Evolutionary conservation across 2,888 invertebrate genomes (phyloP), one percentile per base, ranked within the genome.

Genomic region (Augochlorella aurata): DNA sequence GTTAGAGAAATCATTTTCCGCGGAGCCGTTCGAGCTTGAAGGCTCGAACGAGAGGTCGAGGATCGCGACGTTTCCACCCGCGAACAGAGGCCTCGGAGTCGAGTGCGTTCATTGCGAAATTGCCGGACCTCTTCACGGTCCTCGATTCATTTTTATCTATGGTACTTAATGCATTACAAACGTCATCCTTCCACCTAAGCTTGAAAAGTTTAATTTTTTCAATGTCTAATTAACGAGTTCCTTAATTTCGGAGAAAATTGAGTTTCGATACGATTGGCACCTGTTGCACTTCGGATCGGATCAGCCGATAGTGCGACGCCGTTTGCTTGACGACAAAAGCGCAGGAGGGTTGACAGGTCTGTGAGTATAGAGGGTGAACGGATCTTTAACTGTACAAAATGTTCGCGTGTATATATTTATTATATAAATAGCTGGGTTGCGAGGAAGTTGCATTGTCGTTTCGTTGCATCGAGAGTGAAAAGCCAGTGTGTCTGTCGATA

Each of bases 381-480:
- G 38, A 83, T 84, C 83, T 88, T 76, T 78, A 87, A 69, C 50
- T 92, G 92, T 92, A 92, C 91, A 92, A 92, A 77, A 92, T 90
- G 87, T 89, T 91, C 89, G 88, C 83, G 83, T 90, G 91, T 92
- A 92, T 80, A 91, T 92, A 92, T 91, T 91, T 87, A 90, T 90
- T 58, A 58, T 89, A 65, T 80, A 74, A 52, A 78, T 44, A 14
- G 21, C 47, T 71, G 68, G 72, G n/a, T 77, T 72, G 75, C 38
- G 70, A 65, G 72, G 50, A 16, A 38, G 49, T 24, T 24, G 73
- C 47, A 74, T 77, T 65, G 73, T 75, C 50, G 63, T 44, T 61
- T 77, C 52, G 66, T 73, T 72, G 38, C 70, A 58, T 21, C 38
- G 58, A 47, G 24, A 61, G 77, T 61, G 61, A 69, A 29, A 67